Evolutionary conservation across 2,113 vertebrate species (phyloP).

Genomic region (Urocolius indicus): DNA sequence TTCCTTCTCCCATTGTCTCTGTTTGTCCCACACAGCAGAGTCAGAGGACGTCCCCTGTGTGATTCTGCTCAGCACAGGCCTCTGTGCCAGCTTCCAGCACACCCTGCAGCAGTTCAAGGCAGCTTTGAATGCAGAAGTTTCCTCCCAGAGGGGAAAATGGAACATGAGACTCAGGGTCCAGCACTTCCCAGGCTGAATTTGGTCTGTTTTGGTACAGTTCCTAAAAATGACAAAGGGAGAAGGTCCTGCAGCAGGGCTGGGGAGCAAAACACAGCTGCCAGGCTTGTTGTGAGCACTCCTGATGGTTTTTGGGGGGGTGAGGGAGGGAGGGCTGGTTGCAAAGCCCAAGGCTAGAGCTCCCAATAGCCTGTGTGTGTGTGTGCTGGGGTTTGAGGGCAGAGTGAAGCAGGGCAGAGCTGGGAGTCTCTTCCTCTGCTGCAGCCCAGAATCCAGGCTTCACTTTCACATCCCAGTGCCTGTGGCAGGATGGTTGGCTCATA

Average conservation of each 20-base stretch:
- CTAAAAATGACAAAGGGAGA: not conserved
- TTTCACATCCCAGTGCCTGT: not conserved
- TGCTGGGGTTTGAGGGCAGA: not conserved
- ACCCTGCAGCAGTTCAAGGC: accelerated
- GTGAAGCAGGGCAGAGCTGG: not conserved
- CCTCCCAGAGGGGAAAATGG: not conserved
- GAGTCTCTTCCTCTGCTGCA: too few relatives aligned
- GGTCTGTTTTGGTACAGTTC: not conserved
- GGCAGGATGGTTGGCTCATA: not conserved
- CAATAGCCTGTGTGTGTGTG: accelerated
- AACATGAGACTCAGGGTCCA: not conserved
- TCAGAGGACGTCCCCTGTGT: not conserved
- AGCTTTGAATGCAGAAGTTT: not conserved
- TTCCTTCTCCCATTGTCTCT: not conserved
- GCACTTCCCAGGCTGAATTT: conserved; percentile 41
- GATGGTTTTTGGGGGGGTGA: not conserved
- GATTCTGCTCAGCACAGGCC: not conserved
- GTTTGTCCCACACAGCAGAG: accelerated
- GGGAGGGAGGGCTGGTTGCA: not conserved
- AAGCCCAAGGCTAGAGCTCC: not conserved
- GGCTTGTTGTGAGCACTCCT: accelerated
- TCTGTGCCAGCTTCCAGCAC: accelerated
- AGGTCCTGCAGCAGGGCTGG: not conserved
- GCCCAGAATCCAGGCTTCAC: not conserved
- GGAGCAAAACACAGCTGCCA: not conserved